Base-by-base conservation (phyloP, 1,140 invertebrate genomes). In the Vanessa tameamea region DNA sequence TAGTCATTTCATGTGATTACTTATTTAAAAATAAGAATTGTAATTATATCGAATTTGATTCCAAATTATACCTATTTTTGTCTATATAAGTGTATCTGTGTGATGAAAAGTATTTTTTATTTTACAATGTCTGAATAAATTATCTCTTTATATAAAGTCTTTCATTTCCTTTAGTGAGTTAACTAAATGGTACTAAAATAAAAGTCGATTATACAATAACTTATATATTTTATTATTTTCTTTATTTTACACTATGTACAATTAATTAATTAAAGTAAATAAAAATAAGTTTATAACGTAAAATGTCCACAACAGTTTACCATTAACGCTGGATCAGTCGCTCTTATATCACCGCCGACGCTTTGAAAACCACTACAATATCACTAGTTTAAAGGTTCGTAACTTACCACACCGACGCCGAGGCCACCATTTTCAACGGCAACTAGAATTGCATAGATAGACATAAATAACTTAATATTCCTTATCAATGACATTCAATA, bases 71-170 rank as follows among this genome's bases (percentile, higher is more conserved):
- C 80, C 84, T 90, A 91, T 90, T 92, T 90, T 91, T 87, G 89
- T 91, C 90, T 91, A 89, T 86, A 80, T 89, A 87, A 87, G 81
- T 90, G 84, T 88, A 86, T 88, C 78, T 78, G 83, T 88, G 86
- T 87, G 84, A 79, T 84, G 74, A 72, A 84, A 82, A 85, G 68
- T 90, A 89, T 90, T 92, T 43, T 43, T 91, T 89, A 82, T 90
- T 85, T 91, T 89, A 92, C 86, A 88, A 88, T 88, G 80, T 89
- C 86, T 85, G 76, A 92, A 90, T 92, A 92, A 90, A 90, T 84
- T 90, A 83, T 91, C 86, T 90, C 85, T 91, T 88, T 91, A 77
- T 90, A 90, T 79, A 76, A 76, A 68, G 67, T 65, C 63, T 86
- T 89, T 91, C 48, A 83, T 82, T 89, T 75, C 7, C 16, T n/a